Evolutionary conservation across 1,140 invertebrate species (phyloP), one percentile per base, ranked within the genome.

Genomic region (Psilanteris sp.): DNA sequence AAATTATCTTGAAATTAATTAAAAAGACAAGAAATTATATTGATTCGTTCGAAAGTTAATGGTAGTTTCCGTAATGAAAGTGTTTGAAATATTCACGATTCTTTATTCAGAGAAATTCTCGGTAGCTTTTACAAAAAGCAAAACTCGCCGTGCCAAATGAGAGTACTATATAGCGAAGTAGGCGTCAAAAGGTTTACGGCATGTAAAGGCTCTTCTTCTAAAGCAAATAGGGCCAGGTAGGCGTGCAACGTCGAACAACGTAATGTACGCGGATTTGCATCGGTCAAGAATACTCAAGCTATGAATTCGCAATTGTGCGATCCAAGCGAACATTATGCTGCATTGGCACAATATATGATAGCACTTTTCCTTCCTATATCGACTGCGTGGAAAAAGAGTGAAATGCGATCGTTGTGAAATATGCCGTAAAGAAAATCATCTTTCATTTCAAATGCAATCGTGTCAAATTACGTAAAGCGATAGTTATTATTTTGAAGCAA

Each of bases 101-200:
- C 54, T 75, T 67, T 55, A 68, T 76, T 68, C 52, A 59, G 20
- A 62, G 32, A 13, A n/a, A 55, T 43, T 11, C 71, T 50, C 8
- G 59, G 36, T 37, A 68, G 64, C 64, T 66, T 59, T 57, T 18
- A 66, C 29, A 64, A 67, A 66, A 71, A 70, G 57, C 66, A 37
- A 36, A 59, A 66, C 44, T 66, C 36, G 14, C 29, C 26, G 54
- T 44, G 31, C 52, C 44, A 66, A 66, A 73, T 73, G 70, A 57
- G 61, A 57, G 13, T 13, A 37, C 50, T 55, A 18, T 52, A 61
- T 61, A 41, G 52, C 41, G 29, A 24, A 34, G 34, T 31, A 48
- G 48, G 73, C 59, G 66, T 71, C 66, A 67, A 71, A 71, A 77
- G 74, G 71, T 77, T 77, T 71, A 71, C 59, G 44, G 14, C 59